Percentiles rank a stretch among this genome's conserved stretches.
These are phyloP conservation scores for Plutella xylostella DNA, from an alignment of 2,888 invertebrate genomes.

Conservation along the genomic window DNA sequence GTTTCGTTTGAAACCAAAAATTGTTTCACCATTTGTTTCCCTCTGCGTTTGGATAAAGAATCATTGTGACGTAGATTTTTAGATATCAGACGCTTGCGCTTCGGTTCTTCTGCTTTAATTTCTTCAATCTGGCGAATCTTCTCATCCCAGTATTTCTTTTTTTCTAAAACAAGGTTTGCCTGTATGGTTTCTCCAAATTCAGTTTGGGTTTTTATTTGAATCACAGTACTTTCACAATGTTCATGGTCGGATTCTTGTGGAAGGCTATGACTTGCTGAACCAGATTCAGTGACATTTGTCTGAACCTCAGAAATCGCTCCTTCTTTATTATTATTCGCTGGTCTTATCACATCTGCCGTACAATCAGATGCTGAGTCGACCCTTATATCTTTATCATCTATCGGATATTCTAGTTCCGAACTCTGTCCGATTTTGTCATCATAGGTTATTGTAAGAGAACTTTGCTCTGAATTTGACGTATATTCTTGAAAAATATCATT, in stretches of 20 bases:
- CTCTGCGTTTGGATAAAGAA: conserved; percentile 53
- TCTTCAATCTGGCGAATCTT: conserved; percentile 51
- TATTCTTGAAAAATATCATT: conserved; percentile 50
- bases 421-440: conserved; percentile 25
- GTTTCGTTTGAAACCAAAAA: conserved; percentile 33
- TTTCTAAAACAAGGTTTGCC: conserved; percentile 54
- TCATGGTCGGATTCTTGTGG: conserved; percentile 22
- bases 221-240: no score
- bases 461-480: conserved; percentile 39
- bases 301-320: conserved; percentile 69
- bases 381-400: conserved; percentile 29
- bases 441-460: conserved; percentile 24
- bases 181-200: conserved; percentile 36
- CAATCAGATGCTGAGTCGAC: conserved; percentile 65
- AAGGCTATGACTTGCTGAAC: conserved; percentile 65
- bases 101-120: conserved; percentile 46
- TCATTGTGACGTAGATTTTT: conserved; percentile 45
- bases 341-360: conserved; percentile 64
- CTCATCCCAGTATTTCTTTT: conserved; percentile 64
- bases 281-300: conserved; percentile 62
- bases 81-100: conserved; percentile 16
- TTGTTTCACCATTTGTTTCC: conserved; percentile 52
- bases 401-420: conserved; percentile 22
- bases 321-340: conserved; percentile 33
- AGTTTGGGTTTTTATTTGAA: conserved; percentile 21